phyloP scores from a whole-genome alignment of 2,113 vertebrate species.

The Epinephelus moara region DNA sequence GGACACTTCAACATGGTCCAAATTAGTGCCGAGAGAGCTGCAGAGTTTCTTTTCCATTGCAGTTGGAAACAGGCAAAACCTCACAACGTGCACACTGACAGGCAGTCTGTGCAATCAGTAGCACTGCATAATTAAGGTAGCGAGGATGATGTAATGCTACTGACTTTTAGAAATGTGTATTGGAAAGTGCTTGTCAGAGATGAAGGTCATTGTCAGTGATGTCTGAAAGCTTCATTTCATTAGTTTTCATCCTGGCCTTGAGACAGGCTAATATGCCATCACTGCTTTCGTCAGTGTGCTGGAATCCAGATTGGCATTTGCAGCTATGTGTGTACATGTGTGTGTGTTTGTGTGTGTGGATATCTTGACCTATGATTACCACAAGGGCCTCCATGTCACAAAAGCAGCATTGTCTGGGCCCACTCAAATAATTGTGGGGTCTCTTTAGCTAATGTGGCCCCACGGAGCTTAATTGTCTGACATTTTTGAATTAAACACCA shows the following conservation, averaged over 20 bases:
- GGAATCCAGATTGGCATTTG: constrained; percentile 64
- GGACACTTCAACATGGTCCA: constrained; percentile 55
- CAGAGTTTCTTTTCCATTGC: constrained; percentile 53
- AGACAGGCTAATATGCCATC: constrained; percentile 15
- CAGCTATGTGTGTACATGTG: constrained; percentile 14
- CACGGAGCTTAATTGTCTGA: constrained; percentile 36
- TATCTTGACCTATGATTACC: constrained; percentile 57
- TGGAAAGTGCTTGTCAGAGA: constrained; percentile 15
- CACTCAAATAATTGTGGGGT: constrained; percentile 28
- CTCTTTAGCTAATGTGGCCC: constrained; percentile 42
- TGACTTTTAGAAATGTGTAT: background rate
- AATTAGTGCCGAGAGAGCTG: constrained; percentile 47
- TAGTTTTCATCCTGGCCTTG: constrained; percentile 24
- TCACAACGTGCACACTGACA: constrained; percentile 11
- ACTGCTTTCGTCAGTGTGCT: constrained; percentile 38
- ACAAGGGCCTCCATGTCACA: constrained; percentile 47
- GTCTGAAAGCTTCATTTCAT: constrained; percentile 40
- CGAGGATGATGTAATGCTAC: constrained; percentile 33
- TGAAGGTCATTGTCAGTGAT: constrained; percentile 34
- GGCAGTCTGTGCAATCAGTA: constrained; percentile 35
- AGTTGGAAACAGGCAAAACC: constrained; percentile 37
- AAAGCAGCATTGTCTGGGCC: constrained; percentile 55
- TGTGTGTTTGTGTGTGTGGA: constrained; percentile 37
- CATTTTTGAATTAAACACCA: constrained; percentile 37
- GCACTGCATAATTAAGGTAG: constrained; percentile 18